Conservation (phyloP, 2,113 vertebrate species). For the Haemorhous mexicanus region DNA sequence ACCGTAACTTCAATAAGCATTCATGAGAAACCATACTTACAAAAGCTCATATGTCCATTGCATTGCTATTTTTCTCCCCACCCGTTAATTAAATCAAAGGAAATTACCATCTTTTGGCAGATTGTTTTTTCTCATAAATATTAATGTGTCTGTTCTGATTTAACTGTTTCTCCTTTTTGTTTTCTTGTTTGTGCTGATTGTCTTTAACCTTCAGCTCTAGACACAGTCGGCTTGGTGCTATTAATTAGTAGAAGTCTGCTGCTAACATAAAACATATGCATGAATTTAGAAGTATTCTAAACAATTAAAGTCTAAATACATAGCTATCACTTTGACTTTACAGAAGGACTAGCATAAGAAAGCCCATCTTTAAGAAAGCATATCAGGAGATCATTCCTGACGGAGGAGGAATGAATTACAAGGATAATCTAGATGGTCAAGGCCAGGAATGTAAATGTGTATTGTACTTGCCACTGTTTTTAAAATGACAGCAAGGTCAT, state of each 20-base stretch:
- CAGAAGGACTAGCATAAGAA: background rate
- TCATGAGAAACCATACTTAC: background rate
- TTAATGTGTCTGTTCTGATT: background rate
- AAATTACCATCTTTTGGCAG: background rate
- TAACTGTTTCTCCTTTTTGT: background rate
- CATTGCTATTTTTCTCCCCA: background rate
- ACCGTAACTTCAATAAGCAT: background rate
- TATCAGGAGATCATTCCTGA: background rate
- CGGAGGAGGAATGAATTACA: conserved; percentile 1
- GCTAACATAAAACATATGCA: background rate
- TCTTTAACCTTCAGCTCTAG: conserved; percentile 33
- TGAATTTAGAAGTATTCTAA: background rate
- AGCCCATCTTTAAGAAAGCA: background rate
- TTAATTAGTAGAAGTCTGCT: conserved; percentile 12
- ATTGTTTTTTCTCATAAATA: background rate
- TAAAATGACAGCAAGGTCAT: conserved; percentile 31
- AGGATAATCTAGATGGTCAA: background rate
- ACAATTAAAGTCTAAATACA: conserved; percentile 1
- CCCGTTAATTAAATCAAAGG: background rate
- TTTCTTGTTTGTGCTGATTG: background rate
- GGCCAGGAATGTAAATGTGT: background rate
- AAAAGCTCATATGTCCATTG: background rate
- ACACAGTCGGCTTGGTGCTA: background rate
- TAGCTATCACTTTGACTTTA: background rate
- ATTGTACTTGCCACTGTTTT: background rate